Evolutionary conservation across 1,140 invertebrate species (phyloP).

Genomic region (Ceratina japonica): DNA sequence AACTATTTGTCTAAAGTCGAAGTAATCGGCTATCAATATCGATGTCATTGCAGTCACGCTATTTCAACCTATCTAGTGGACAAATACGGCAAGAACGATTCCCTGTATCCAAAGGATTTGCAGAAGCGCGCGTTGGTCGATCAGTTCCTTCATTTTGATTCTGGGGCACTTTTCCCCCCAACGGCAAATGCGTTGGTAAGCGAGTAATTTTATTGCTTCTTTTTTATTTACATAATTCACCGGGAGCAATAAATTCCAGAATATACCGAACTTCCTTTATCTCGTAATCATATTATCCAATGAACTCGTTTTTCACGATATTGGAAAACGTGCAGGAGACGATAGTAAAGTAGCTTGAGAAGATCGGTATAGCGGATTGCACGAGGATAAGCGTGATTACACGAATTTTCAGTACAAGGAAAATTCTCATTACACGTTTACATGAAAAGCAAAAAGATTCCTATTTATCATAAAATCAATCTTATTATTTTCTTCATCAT

Average conservation of each 20-base stretch:
- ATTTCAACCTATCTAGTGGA: constrained; percentile 85
- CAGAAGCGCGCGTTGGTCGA: constrained; percentile 85
- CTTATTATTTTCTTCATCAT: too few relatives aligned
- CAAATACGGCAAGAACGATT: constrained; percentile 85
- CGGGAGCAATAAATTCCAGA: not conserved
- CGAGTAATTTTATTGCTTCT: not conserved
- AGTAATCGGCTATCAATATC: not conserved
- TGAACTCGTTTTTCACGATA: not conserved
- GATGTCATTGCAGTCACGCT: constrained; percentile 80
- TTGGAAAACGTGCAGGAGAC: not conserved
- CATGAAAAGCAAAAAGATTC: too few relatives aligned
- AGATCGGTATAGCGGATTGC: not conserved
- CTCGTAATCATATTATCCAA: not conserved
- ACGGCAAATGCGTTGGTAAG: constrained; percentile 49
- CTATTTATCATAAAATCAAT: too few relatives aligned
- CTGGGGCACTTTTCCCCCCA: constrained; percentile 81
- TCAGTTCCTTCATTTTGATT: constrained; percentile 86
- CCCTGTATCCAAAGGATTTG: constrained; percentile 84
- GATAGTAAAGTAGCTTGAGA: not conserved
- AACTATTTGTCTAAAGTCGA: not conserved
- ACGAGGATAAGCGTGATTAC: too few relatives aligned
- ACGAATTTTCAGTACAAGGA: not conserved
- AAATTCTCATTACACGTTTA: not conserved
- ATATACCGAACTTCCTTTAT: too few relatives aligned
- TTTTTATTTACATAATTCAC: not conserved